A percentile compares a stretch with the other conserved stretches of the same genome.
Conservation (phyloP, 2,888 invertebrate genomes). For the Carterocephalus palaemon region DNA sequence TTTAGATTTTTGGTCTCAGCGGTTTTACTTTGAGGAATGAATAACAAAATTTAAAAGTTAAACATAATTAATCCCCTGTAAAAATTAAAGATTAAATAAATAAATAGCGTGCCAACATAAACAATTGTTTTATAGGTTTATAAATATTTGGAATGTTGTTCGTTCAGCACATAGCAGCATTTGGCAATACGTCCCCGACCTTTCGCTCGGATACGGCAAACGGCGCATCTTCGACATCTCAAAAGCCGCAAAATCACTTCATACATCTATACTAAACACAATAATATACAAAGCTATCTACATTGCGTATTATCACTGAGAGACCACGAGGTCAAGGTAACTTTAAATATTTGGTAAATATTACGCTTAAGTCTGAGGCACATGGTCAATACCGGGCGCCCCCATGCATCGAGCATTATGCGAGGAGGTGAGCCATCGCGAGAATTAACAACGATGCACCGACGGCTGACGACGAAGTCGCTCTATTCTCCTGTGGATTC, state of each 20-base stretch:
- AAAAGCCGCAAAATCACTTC: constrained; percentile 45
- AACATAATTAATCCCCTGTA: not conserved
- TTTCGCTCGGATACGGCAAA: constrained; percentile 45
- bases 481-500: constrained; percentile 38
- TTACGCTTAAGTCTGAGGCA: constrained; percentile 62
- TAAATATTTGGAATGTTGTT: constrained; percentile 63
- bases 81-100: constrained; percentile 30
- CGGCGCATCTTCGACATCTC: constrained; percentile 45
- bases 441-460: constrained; percentile 52
- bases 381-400: constrained; percentile 44
- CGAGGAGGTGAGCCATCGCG: constrained; percentile 59
- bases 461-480: constrained; percentile 50
- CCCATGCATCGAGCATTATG: constrained; percentile 47
- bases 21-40: constrained; percentile 12
- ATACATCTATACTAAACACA: constrained; percentile 33
- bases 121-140: constrained; percentile 36
- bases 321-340: constrained; percentile 71
- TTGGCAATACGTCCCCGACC: constrained; percentile 68
- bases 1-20: constrained; percentile 18
- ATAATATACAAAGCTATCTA: constrained; percentile 66
- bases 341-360: constrained; percentile 73
- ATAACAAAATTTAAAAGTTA: constrained; percentile 9
- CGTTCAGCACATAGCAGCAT: constrained; percentile 55
- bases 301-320: constrained; percentile 69
- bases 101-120: constrained; percentile 51